phyloP scores from a whole-genome alignment of 2,113 vertebrate species.

The Drymodes brunneopygia region DNA sequence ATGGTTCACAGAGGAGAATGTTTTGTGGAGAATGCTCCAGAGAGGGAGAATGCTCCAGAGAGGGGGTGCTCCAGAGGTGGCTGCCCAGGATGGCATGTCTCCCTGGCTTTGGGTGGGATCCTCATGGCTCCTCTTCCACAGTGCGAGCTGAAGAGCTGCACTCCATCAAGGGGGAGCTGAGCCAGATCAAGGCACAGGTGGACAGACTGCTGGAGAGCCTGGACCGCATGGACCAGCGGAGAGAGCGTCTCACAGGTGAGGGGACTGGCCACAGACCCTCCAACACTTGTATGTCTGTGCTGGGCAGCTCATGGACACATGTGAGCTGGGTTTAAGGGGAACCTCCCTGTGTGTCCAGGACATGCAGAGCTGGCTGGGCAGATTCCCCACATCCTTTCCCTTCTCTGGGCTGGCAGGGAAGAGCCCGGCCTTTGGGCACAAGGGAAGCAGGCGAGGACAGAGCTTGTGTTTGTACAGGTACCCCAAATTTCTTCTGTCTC shows the following conservation, averaged over 20 bases:
- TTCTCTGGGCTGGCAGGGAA: neutral
- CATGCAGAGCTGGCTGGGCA: neutral
- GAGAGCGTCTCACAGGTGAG: conserved; percentile 65
- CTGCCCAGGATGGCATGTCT: accelerated
- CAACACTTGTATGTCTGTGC: accelerated
- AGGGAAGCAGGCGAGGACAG: accelerated
- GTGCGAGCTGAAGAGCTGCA: conserved; percentile 81
- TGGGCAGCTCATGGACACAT: accelerated
- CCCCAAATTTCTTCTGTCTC: neutral
- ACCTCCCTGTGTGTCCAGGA: neutral
- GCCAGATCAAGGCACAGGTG: conserved; percentile 88
- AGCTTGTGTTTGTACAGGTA: neutral
- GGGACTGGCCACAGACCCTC: accelerated
- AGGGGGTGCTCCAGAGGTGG: neutral
- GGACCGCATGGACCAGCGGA: conserved; percentile 81
- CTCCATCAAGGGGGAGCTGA: conserved; percentile 85
- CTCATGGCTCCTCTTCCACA: neutral
- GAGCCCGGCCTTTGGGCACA: accelerated
- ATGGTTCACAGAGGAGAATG: neutral
- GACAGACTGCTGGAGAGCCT: conserved; percentile 84
- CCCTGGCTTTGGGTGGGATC: neutral
- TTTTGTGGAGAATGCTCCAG: neutral
- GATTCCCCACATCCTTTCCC: neutral
- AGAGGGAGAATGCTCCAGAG: neutral
- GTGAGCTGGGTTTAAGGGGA: accelerated